Percentiles rank a stretch among this genome's conserved stretches.
These are phyloP conservation scores for Pectinophora gossypiella DNA, from an alignment of 1,140 invertebrate species.

Conservation along the genomic window DNA sequence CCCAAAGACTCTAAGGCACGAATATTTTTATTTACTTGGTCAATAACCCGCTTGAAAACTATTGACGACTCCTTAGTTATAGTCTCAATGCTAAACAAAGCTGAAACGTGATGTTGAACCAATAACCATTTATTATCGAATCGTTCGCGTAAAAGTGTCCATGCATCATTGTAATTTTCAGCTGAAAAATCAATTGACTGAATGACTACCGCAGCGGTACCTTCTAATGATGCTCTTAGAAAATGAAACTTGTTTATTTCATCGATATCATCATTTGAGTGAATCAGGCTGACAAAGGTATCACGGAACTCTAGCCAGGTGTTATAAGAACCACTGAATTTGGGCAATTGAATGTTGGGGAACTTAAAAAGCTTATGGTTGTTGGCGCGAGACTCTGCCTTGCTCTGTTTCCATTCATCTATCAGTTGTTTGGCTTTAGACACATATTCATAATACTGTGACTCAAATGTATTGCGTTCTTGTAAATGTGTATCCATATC, in stretches of 20 bases:
- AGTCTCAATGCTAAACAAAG: neutral
- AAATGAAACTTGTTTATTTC: neutral
- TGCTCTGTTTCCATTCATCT: too few species aligned
- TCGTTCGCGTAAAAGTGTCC: slow-evolving; percentile 17
- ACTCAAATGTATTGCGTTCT: too few species aligned
- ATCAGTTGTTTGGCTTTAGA: too few species aligned
- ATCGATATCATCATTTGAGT: neutral
- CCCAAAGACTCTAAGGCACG: neutral
- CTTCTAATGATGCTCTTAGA: slow-evolving; percentile 10
- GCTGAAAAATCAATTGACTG: slow-evolving; percentile 15
- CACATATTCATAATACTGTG: too few species aligned
- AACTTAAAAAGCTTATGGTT: too few species aligned
- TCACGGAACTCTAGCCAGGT: too few species aligned
- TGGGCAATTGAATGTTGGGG: too few species aligned
- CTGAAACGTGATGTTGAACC: neutral
- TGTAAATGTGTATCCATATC: too few species aligned
- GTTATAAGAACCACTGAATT: too few species aligned
- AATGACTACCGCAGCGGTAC: slow-evolving; percentile 12
- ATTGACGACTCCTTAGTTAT: neutral
- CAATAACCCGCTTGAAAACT: neutral
- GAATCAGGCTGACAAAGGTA: neutral
- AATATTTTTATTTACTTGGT: slow-evolving; percentile 1
- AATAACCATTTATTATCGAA: slow-evolving; percentile 13
- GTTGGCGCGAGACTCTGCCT: too few species aligned
- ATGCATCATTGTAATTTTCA: slow-evolving; percentile 15